phyloP scores from a whole-genome alignment of 2,797 vertebrate genomes.

The Benthosema pterotum region DNA sequence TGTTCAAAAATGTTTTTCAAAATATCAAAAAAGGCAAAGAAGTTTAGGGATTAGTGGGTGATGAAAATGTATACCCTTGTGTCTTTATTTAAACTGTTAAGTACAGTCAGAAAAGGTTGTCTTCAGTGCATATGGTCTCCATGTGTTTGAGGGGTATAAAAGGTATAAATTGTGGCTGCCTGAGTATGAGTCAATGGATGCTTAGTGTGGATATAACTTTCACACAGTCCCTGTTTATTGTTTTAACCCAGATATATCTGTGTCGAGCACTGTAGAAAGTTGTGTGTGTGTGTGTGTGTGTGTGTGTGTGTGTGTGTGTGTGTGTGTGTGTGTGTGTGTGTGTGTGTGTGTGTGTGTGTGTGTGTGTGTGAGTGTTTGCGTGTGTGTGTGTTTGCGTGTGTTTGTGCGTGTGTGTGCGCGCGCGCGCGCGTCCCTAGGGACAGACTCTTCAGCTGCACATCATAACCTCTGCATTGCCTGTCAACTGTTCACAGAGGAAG shows the following conservation, averaged over 20 bases:
- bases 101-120: too few relatives aligned
- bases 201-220: slow-evolving; percentile 14
- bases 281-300: too few relatives aligned
- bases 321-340: too few relatives aligned
- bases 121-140: neutral
- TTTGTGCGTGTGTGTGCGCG: too few relatives aligned
- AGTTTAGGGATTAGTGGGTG: too few relatives aligned
- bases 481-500: slow-evolving; percentile 46
- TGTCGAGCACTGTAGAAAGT: slow-evolving; percentile 31
- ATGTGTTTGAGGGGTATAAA: slow-evolving; percentile 7
- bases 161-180: neutral
- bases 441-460: slow-evolving; percentile 17
- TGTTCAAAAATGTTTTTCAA: too few relatives aligned
- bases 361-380: neutral
- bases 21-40: too few relatives aligned
- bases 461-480: slow-evolving; percentile 21
- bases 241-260: slow-evolving; percentile 46
- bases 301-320: too few relatives aligned
- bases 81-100: too few relatives aligned
- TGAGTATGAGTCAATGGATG: slow-evolving; percentile 24
- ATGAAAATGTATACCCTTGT: too few relatives aligned
- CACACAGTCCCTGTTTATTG: slow-evolving; percentile 34
- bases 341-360: neutral
- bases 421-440: slow-evolving; percentile 13
- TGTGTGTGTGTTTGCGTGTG: neutral